Conservation (phyloP, 2,113 vertebrate species). For the Neotragus moschatus region DNA sequence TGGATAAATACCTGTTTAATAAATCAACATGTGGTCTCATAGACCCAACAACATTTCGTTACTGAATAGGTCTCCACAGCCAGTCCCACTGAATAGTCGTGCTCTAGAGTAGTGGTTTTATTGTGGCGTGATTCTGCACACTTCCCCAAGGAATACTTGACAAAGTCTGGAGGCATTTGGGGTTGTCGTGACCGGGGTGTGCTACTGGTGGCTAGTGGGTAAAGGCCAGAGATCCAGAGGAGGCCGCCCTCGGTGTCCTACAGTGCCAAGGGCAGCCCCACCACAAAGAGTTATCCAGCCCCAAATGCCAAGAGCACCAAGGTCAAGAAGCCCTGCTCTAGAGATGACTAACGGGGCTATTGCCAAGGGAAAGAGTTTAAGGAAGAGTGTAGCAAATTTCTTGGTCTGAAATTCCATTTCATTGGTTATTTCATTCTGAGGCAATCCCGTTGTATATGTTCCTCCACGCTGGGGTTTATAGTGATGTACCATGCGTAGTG, state of each 20-base stretch:
- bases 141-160: not conserved
- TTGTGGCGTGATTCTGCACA: not conserved
- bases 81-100: not conserved
- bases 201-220: not conserved
- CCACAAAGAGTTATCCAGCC: too few species aligned
- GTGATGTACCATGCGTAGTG: accelerated
- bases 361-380: not conserved
- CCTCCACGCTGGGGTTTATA: not conserved
- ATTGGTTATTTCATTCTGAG: not conserved
- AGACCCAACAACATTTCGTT: not conserved
- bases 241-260: accelerated
- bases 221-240: not conserved
- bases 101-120: not conserved
- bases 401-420: not conserved
- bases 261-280: not conserved
- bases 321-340: not conserved
- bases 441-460: accelerated
- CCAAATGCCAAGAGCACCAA: not conserved
- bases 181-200: not conserved
- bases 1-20: not conserved
- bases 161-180: not conserved
- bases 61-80: not conserved
- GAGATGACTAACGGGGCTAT: not conserved
- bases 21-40: not conserved
- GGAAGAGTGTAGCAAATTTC: not conserved